phyloP scores from a whole-genome alignment of 92 coral and sea anemone genomes.

The Phenganax subtilis region DNA sequence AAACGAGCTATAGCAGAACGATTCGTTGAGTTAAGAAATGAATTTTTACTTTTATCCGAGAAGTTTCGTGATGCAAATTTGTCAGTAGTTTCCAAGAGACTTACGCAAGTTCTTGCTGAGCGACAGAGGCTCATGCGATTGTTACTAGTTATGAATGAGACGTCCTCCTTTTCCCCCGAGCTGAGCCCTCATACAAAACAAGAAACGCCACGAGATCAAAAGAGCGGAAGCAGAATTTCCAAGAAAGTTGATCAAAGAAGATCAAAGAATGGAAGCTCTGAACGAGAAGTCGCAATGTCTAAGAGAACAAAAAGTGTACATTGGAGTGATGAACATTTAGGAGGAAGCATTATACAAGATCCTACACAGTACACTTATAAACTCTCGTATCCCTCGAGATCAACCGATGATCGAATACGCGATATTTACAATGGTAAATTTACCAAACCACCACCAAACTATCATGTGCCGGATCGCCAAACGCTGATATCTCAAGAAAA shows the following conservation, averaged over 20 bases:
- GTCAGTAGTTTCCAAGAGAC: conserved; percentile 2
- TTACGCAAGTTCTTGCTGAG: conserved; percentile 28
- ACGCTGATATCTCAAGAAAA: background rate
- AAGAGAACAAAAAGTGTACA: conserved; percentile 29
- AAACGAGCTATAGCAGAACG: conserved; percentile 1
- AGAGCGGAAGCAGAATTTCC: no score
- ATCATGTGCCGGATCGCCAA: conserved; percentile 2
- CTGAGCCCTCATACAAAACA: background rate
- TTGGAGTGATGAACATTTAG: conserved; percentile 34
- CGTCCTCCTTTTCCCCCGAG: background rate
- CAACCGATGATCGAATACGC: background rate
- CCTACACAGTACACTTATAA: background rate
- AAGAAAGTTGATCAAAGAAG: background rate
- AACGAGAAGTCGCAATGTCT: background rate
- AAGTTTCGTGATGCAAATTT: background rate
- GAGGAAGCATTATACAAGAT: conserved; percentile 29
- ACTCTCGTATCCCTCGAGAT: background rate
- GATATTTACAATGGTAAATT: background rate
- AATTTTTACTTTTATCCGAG: conserved; percentile 20
- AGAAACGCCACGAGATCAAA: background rate
- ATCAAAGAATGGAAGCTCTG: background rate
- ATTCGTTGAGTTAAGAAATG: conserved; percentile 18
- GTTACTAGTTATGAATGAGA: background rate
- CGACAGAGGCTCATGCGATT: conserved; percentile 21
- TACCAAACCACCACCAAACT: conserved; percentile 7